Evolutionary conservation across 2,797 vertebrate species (phyloP).

Genomic region (Gymnocypris eckloni): DNA sequence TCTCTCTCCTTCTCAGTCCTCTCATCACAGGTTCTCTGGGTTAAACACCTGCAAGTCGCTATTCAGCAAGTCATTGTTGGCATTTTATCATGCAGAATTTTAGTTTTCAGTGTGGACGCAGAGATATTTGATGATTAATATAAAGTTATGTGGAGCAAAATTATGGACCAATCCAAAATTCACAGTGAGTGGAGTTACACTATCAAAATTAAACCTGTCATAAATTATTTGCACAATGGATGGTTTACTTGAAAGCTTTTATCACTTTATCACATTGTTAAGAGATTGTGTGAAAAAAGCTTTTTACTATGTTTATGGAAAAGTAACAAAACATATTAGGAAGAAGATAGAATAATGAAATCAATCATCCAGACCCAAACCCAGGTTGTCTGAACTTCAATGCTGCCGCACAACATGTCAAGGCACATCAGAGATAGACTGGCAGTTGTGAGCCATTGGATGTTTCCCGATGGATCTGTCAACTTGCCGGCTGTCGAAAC

Average conservation of each 20-base stretch:
- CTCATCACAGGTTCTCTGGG: constrained; percentile 14
- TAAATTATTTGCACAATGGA: not conserved
- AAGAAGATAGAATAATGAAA: not conserved
- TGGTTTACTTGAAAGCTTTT: not conserved
- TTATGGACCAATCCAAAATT: not conserved
- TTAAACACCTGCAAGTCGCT: not conserved
- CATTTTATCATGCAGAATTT: not conserved
- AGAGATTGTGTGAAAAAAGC: not conserved
- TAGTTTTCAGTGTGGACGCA: not conserved
- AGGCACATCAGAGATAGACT: not conserved
- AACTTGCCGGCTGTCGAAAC: constrained; percentile 11
- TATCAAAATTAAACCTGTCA: not conserved
- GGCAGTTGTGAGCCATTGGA: not conserved
- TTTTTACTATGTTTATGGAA: not conserved
- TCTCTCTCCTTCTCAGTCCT: not conserved
- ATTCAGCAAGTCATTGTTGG: not conserved
- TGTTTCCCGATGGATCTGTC: not conserved
- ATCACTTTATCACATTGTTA: not conserved
- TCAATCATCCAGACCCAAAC: not conserved
- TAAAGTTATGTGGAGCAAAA: not conserved
- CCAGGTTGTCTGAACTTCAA: not conserved
- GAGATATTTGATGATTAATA: not conserved
- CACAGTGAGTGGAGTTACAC: not conserved
- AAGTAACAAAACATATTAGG: not conserved
- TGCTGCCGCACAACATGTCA: not conserved